Conservation (phyloP, 2,888 invertebrate genomes). For the Sarcophaga variegata region DNA sequence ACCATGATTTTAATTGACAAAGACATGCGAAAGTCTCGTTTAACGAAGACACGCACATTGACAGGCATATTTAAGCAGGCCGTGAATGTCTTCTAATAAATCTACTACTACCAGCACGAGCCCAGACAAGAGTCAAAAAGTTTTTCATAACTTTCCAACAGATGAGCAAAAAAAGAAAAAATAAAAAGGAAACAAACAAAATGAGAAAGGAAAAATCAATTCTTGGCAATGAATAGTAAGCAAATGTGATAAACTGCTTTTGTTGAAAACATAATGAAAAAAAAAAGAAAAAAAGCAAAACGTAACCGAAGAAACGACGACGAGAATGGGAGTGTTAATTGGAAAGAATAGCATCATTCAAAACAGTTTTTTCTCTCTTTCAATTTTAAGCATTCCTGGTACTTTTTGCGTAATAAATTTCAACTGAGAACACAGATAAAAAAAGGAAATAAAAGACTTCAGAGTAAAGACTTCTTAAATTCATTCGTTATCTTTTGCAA, state of each 20-base stretch:
- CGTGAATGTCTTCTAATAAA: neutral
- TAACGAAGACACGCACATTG: neutral
- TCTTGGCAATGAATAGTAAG: conserved; percentile 16
- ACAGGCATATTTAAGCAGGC: neutral
- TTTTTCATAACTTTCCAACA: conserved; percentile 1
- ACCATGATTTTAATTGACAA: conserved; percentile 28
- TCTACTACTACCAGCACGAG: neutral
- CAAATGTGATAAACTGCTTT: too few relatives aligned
- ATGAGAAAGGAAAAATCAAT: neutral
- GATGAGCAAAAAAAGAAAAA: neutral
- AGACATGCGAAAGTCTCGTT: conserved; percentile 12
- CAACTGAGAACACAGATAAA: neutral
- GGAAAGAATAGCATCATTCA: neutral
- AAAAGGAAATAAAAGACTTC: neutral
- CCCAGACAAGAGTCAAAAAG: conserved; percentile 6
- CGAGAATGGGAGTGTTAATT: conserved; percentile 12
- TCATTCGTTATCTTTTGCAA: neutral
- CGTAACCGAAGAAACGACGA: neutral
- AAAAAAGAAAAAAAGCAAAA: too few relatives aligned
- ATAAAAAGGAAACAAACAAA: too few relatives aligned
- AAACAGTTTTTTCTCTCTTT: too few relatives aligned
- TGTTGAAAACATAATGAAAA: too few relatives aligned
- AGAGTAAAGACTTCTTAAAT: neutral
- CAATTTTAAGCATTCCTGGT: too few relatives aligned
- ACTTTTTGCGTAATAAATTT: too few relatives aligned